Evolutionary conservation across 2,797 vertebrate genomes (phyloP), one percentile per base, ranked within the genome.

Genomic region (Vipera latastei): DNA sequence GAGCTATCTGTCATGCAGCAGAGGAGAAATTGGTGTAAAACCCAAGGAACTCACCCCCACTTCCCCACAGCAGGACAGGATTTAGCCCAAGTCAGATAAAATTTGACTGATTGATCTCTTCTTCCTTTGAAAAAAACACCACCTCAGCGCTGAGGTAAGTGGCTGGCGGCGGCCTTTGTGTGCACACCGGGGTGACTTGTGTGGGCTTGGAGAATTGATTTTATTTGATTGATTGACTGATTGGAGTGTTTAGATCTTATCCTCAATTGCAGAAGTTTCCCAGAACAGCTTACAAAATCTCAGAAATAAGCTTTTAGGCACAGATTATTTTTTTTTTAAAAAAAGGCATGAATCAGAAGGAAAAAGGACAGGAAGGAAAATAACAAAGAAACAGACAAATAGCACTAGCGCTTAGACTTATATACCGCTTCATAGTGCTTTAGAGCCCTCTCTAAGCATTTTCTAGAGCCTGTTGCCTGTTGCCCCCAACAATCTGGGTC

Each of bases 1-100:
- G 26, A 91, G 93, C 61, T 91, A 56, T 94, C 95, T 89, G 63
- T 25, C 92, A 94, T 94, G 87, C 88, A 89, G 87, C 7, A 6
- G 83, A 56, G 26, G 9, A 28, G 0, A 0, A 0, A 95, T 88
- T 91, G 83, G 53, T 73, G 60, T 22, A 48, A 48, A 22, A 83
- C 38, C 38, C 11, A 83, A 83, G 8, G 38, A 22, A 48, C 8
- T 11, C 20, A 48, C 9, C 38, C 38, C 2, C 2, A 0, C 5
- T 2, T 7, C n/a, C n/a, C 20, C 20, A 25, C 38, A 83, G 38
- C 73, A 83, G 38, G 20, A 6, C 73, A 83, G 20, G 73, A 48
- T 48, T 83, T 48, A 83, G 73, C 73, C 38, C 73, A 48, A 25
- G 20, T 83, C 20, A 48, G 20, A 9, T 12, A 12, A 38, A 83